phyloP scores from a whole-genome alignment of 64 coral and sea anemone species.

The Orbicella faveolata region DNA sequence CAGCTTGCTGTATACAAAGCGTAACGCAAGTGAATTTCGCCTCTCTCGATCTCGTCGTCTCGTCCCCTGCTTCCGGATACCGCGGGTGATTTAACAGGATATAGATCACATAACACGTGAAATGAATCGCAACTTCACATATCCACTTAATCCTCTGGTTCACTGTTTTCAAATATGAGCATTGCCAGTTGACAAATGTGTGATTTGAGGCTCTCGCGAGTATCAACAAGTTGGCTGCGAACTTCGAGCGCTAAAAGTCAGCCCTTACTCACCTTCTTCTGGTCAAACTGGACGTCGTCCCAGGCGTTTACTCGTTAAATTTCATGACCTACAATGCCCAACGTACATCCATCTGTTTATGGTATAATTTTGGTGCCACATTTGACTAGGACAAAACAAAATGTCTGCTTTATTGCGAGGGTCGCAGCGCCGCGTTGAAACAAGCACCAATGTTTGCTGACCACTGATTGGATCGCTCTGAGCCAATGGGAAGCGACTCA shows the following conservation, averaged over 20 bases:
- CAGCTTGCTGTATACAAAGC: constrained; percentile 19
- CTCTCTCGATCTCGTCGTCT: constrained; percentile 1
- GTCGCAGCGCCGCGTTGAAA: constrained; percentile 23
- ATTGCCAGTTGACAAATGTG: constrained; percentile 39
- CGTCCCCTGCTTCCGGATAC: constrained; percentile 31
- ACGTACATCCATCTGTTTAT: constrained; percentile 47
- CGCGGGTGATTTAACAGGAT: constrained; percentile 50
- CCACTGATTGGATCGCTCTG: constrained; percentile 9
- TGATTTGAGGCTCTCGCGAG: constrained; percentile 24
- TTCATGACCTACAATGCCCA: constrained; percentile 25
- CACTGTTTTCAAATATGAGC: constrained; percentile 14
- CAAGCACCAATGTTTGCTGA: constrained; percentile 52
- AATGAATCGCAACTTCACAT: constrained; percentile 22
- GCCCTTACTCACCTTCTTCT: constrained; percentile 11
- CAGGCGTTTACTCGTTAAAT: constrained; percentile 1
- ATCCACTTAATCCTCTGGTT: constrained; percentile 15
- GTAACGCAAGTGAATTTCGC: constrained; percentile 28
- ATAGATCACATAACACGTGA: constrained; percentile 45
- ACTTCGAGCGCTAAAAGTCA: constrained; percentile 20
- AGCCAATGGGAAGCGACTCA: constrained; percentile 20
- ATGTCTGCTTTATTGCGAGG: constrained; percentile 40
- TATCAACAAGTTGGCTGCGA: constrained; percentile 35
- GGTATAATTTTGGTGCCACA: constrained; percentile 28
- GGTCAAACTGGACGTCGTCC: constrained; percentile 28
- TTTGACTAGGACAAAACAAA: constrained; percentile 49